phyloP scores from a whole-genome alignment of 2,888 invertebrate species.

The Seira musarum region DNA sequence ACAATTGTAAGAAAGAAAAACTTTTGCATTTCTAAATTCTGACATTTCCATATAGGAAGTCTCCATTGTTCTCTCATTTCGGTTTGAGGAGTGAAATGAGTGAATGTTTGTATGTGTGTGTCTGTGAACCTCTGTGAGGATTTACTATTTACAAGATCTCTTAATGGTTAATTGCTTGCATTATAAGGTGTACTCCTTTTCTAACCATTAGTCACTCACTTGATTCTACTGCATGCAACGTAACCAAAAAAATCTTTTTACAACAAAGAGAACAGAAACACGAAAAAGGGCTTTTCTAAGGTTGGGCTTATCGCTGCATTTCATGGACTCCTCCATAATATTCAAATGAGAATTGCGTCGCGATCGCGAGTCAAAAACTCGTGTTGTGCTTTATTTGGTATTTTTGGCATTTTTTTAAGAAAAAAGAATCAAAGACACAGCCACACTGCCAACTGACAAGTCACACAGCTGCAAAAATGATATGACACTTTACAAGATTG shows the following conservation, averaged over 20 bases:
- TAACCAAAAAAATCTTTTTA: slow-evolving; percentile 9
- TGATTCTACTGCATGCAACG: slow-evolving; percentile 37
- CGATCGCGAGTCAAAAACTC: background rate
- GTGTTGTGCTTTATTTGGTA: background rate
- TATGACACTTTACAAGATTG: background rate
- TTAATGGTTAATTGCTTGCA: slow-evolving; percentile 62
- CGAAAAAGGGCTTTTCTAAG: slow-evolving; percentile 27
- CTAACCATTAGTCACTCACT: slow-evolving; percentile 38
- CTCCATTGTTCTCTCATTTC: slow-evolving; percentile 46
- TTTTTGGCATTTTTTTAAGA: background rate
- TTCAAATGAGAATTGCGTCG: background rate
- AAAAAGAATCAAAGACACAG: background rate
- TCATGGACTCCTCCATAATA: background rate
- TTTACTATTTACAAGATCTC: slow-evolving; percentile 26
- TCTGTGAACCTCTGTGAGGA: background rate
- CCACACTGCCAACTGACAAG: no score
- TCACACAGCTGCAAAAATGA: background rate
- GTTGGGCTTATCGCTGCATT: slow-evolving; percentile 36
- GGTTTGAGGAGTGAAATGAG: no score
- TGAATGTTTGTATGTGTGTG: no score
- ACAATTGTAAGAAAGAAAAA: background rate
- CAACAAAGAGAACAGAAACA: background rate
- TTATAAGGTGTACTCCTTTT: slow-evolving; percentile 24
- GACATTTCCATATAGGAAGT: slow-evolving; percentile 59
- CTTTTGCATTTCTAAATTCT: background rate